phyloP scores from a whole-genome alignment of 2,797 vertebrate genomes.

The Salmo trutta region DNA sequence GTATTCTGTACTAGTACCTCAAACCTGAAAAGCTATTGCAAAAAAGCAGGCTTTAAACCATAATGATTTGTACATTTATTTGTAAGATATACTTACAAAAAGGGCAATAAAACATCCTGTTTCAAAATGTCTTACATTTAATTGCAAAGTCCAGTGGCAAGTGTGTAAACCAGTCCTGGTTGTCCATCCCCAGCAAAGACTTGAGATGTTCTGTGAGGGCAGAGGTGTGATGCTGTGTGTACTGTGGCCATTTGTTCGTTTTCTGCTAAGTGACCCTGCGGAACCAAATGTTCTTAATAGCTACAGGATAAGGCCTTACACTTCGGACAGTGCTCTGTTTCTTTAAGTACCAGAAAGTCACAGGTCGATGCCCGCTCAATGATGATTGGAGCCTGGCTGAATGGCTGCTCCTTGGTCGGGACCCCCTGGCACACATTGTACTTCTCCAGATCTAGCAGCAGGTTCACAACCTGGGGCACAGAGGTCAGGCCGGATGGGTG shows the following conservation, averaged over 20 bases:
- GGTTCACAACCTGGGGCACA: conserved; percentile 56
- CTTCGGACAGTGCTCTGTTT: conserved; percentile 59
- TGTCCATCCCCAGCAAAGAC: conserved; percentile 3
- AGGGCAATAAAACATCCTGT: not conserved
- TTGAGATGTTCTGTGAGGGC: conserved; percentile 22
- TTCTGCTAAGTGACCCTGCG: not conserved
- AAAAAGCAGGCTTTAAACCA: not conserved
- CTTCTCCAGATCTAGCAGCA: conserved; percentile 75
- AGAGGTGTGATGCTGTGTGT: conserved; percentile 12
- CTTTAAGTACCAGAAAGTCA: conserved; percentile 72
- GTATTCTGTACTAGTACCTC: not conserved
- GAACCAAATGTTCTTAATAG: conserved; percentile 27
- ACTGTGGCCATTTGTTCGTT: not conserved
- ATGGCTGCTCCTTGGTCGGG: conserved; percentile 25
- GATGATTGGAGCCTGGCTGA: conserved; percentile 55
- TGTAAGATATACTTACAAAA: not conserved
- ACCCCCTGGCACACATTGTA: conserved; percentile 74
- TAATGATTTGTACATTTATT: not conserved
- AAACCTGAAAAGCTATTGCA: not conserved
- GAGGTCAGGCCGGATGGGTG: conserved; percentile 61
- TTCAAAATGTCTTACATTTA: not conserved
- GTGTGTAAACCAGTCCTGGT: conserved; percentile 34
- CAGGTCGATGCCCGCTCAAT: conserved; percentile 75
- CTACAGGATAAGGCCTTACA: conserved; percentile 55
- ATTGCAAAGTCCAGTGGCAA: conserved; percentile 51